These are phyloP conservation scores for Rhinopomastus cyanomelas DNA, from an alignment of 2,113 vertebrate genomes.

Conservation along the genomic window DNA sequence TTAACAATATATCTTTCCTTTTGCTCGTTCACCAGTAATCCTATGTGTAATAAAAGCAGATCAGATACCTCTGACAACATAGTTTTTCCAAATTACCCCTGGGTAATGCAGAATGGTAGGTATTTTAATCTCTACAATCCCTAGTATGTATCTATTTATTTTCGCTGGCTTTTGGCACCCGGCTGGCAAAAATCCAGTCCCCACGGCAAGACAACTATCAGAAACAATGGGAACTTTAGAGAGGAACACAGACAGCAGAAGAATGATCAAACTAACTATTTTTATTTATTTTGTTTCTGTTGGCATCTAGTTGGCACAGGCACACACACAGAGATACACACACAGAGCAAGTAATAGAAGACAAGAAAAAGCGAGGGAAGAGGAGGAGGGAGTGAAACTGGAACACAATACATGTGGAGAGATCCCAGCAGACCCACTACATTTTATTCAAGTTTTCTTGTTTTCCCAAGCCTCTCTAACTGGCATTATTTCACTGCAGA, in stretches of 20 bases:
- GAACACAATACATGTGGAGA: background rate
- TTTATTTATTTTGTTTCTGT: background rate
- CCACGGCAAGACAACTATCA: conserved; percentile 20
- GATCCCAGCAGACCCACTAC: background rate
- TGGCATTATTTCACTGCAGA: background rate
- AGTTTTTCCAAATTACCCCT: conserved; percentile 29
- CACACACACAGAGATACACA: background rate
- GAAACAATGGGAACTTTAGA: conserved; percentile 48
- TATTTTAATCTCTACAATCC: conserved; percentile 55
- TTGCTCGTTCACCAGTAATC: background rate
- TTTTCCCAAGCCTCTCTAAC: conserved; percentile 17
- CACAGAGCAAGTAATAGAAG: background rate
- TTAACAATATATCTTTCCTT: background rate
- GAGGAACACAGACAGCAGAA: conserved; percentile 21
- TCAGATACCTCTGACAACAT: conserved; percentile 35
- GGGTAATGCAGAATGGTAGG: conserved; percentile 46
- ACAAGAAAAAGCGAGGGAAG: background rate
- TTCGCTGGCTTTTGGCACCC: conserved; percentile 59
- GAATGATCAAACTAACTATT: conserved; percentile 29
- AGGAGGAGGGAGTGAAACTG: conserved; percentile 1
- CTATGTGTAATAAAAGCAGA: conserved; percentile 17
- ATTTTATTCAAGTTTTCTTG: conserved; percentile 44
- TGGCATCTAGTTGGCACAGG: conserved; percentile 21
- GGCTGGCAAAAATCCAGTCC: conserved; percentile 51
- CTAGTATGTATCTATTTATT: conserved; percentile 57